Base-by-base conservation (phyloP, 2,888 invertebrate species). In the Synergus laeviventris region DNA sequence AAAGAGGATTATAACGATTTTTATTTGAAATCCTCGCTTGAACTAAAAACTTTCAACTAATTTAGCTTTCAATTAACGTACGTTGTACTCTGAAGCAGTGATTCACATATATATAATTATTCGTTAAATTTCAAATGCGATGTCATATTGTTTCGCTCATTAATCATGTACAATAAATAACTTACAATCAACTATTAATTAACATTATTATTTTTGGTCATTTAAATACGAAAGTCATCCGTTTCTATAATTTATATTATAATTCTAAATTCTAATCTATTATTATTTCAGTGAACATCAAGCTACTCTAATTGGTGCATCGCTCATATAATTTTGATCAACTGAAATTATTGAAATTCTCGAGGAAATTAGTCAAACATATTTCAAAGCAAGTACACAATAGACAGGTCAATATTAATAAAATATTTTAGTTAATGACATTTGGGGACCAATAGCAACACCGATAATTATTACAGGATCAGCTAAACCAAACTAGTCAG, bases 311-410 rank as follows among this genome's bases (percentile, higher is more conserved):
- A 70, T 70, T 54, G 49, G 49, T n/a, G 49, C 70, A 70, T 45
- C 45, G 49, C 49, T 49, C 12, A 49, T 54, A 54, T 70, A 54
- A 70, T 70, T 70, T 49, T 49, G 49, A 49, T 11, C 18, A 70
- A 49, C 70, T 16, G 45, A 45, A 70, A 70, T 49, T 45, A 49
- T 49, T 16, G 45, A 45, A 70, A 70, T 49, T 45, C 12, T 70
- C 31, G 31, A 70, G 16, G 36, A 49, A 49, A 70, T 70, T 70
- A 70, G 45, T 70, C 70, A 70, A 70, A 49, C 70, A 70, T 49
- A 70, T 70, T 70, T 70, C 49, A n/a, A 70, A n/a, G 70, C 49
- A n/a, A 49, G 36, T 31, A 31, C 16, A 70, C 70, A 70, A 70
- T n/a, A 9, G n/a, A 45, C 45, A 24, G 14, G n/a, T 49, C n/a